These are phyloP conservation scores for Melanotaenia boesemani DNA, from an alignment of 2,797 vertebrate species.

Conservation along the genomic window DNA sequence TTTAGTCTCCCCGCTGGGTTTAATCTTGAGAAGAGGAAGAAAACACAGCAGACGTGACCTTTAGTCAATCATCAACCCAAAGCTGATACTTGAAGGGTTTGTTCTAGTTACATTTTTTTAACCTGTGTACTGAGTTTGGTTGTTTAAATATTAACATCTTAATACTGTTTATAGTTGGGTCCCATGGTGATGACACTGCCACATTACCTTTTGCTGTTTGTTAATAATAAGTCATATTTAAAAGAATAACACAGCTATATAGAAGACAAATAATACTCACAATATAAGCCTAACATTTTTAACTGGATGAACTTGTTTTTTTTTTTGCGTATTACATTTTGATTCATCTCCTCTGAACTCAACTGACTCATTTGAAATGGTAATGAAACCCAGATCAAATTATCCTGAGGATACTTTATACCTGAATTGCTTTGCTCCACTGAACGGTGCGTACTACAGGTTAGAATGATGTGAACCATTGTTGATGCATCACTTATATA, in stretches of 20 bases:
- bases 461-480: slow-evolving; percentile 64
- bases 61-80: slow-evolving; percentile 74
- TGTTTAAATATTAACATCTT: slow-evolving; percentile 85
- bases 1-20: slow-evolving; percentile 42
- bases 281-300: not conserved
- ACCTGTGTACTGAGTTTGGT: slow-evolving; percentile 72
- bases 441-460: slow-evolving; percentile 53
- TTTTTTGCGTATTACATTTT: slow-evolving; percentile 12
- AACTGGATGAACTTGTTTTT: not conserved
- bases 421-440: slow-evolving; percentile 49
- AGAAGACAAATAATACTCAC: not conserved
- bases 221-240: not conserved
- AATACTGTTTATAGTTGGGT: slow-evolving; percentile 79
- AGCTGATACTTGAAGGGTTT: slow-evolving; percentile 73
- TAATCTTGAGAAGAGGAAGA: slow-evolving; percentile 16
- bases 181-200: slow-evolving; percentile 71
- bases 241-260: not conserved
- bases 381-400: slow-evolving; percentile 45
- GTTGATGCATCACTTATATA: slow-evolving; percentile 52
- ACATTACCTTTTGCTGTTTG: not conserved
- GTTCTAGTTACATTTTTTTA: slow-evolving; percentile 74
- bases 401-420: slow-evolving; percentile 49
- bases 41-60: slow-evolving; percentile 53
- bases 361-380: not conserved
- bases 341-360: not conserved